Evolutionary conservation across 2,797 vertebrate species (phyloP), one percentile per base, ranked within the genome.

Genomic region (Sphenopsis melanotis): DNA sequence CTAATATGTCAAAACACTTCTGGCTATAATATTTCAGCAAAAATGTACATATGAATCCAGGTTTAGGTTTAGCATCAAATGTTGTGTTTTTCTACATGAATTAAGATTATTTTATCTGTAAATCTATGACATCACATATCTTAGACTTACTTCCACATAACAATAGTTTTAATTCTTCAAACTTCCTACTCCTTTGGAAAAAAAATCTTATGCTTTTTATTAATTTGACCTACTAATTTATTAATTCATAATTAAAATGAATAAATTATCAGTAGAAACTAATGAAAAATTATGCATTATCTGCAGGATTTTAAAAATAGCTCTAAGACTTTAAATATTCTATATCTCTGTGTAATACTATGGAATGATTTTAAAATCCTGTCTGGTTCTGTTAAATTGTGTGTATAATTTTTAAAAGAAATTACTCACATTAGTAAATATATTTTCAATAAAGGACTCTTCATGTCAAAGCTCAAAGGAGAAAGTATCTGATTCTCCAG

Each of bases 211-310:
- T 27, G 7, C 0, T 42, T 90, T 63, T 49, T 75, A 81, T 56
- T 83, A 75, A 90, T 94, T 81, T 94, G 17, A 75, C 24, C 6
- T 78, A 49, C 11, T 87, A 71, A 93, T 83, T 71, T 83, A 91
- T 88, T 86, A 95, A 83, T 53, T 5, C 5, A 49, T 91, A 83
- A 85, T 77, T 91, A 69, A 89, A 79, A 85, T 77, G 0, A 87
- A 87, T 77, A 81, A 83, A 75, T 66, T 75, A 89, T 83, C 19
- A 63, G 29, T 64, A 60, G 49, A 70, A 93, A 81, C 24, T 64
- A 91, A 83, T 91, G 52, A 90, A 77, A 91, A 85, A 23, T 83
- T 19, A 80, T 59, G 52, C 13, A 70, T 80, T 66, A 70, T 66
- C 29, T 52, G 27, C 7, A 56, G 4, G 21, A 83, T 56, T 95